Evolutionary conservation across 2,888 invertebrate genomes (phyloP).

Genomic region (Cataglyphis altisquamis): DNA sequence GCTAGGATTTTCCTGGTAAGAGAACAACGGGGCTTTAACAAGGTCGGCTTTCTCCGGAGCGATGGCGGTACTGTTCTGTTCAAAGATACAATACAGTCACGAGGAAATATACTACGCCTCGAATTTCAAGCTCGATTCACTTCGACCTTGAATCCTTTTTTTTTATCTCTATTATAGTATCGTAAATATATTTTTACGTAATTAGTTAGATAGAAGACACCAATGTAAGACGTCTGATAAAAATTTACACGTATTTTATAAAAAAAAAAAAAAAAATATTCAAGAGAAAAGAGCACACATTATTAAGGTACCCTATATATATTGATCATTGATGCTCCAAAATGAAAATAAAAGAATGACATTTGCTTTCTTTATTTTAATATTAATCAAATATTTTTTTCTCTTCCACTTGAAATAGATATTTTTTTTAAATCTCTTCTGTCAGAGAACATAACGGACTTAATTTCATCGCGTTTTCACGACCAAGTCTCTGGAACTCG

Average conservation of each 20-base stretch:
- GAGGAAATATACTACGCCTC: background rate
- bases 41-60: constrained; percentile 9
- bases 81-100: constrained; percentile 1
- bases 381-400: background rate
- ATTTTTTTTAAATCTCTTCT: background rate
- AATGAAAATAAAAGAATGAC: background rate
- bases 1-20: constrained; percentile 15
- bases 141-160: background rate
- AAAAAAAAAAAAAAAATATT: background rate
- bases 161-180: background rate
- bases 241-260: background rate
- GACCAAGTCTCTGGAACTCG: background rate
- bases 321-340: background rate
- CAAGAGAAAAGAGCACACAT: background rate
- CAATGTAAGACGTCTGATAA: constrained; percentile 3
- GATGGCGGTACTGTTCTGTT: constrained; percentile 45
- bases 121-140: background rate
- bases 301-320: background rate
- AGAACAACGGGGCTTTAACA: background rate
- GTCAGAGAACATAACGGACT: background rate
- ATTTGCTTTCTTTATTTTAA: background rate
- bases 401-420: background rate
- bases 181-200: background rate
- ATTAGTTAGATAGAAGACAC: background rate
- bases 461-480: background rate